phyloP scores from a whole-genome alignment of 2,113 vertebrate genomes.

The Erinaceus europaeus region DNA sequence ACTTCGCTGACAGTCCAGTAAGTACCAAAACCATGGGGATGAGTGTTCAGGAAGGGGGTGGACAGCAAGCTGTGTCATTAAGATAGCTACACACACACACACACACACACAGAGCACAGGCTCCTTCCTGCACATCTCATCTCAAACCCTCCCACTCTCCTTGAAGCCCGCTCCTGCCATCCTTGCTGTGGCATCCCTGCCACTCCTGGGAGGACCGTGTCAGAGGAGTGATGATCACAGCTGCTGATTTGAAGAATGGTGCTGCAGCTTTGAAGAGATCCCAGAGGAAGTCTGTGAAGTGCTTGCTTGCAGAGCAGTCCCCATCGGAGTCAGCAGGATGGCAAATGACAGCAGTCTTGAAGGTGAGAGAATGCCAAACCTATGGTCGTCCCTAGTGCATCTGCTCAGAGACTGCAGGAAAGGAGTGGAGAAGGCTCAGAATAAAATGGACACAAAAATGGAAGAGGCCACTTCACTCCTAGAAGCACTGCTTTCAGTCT shows the following conservation, averaged over 20 bases:
- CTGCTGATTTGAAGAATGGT: neutral
- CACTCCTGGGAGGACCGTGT: neutral
- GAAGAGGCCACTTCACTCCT: neutral
- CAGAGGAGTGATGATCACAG: neutral
- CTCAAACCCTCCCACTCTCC: neutral
- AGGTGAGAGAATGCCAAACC: neutral
- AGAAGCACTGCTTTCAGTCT: neutral
- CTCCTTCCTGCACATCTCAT: neutral
- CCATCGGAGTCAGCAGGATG: rapidly evolving
- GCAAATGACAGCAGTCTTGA: too few species aligned
- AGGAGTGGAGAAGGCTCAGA: neutral
- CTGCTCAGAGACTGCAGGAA: neutral
- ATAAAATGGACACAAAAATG: neutral
- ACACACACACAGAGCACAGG: too few species aligned
- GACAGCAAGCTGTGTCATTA: too few species aligned
- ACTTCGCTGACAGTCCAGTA: too few species aligned
- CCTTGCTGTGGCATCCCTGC: neutral
- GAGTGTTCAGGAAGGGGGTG: neutral
- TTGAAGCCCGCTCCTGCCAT: neutral
- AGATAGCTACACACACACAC: too few species aligned
- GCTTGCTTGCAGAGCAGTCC: neutral
- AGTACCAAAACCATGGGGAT: neutral
- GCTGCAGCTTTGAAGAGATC: neutral
- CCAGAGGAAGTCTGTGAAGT: neutral
- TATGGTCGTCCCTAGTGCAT: neutral